phyloP scores from a whole-genome alignment of 2,797 vertebrate genomes.

The Bovichtus variegatus region DNA sequence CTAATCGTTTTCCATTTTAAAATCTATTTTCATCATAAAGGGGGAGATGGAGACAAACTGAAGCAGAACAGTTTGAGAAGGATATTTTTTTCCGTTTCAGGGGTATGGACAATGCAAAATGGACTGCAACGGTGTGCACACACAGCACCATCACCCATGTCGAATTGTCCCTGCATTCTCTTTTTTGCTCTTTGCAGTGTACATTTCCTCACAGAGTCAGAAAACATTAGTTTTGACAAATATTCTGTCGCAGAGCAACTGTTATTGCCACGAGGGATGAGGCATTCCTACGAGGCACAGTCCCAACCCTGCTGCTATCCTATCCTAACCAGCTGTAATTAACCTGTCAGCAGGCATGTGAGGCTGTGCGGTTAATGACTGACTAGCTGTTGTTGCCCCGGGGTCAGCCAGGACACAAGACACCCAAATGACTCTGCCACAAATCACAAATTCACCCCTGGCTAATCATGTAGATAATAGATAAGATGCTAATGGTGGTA shows the following conservation, averaged over 20 bases:
- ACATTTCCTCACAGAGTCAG: constrained; percentile 22
- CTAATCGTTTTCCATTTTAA: constrained; percentile 12
- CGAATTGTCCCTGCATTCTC: background rate
- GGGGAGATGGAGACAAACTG: background rate
- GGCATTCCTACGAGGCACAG: background rate
- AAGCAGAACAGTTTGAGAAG: background rate
- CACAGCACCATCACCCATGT: constrained; percentile 15
- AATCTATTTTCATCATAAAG: constrained; percentile 13
- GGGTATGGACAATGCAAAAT: constrained; percentile 9
- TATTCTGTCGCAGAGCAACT: constrained; percentile 36
- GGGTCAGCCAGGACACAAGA: constrained; percentile 71
- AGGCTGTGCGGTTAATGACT: constrained; percentile 72
- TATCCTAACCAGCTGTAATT: constrained; percentile 76
- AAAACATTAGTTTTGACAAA: constrained; percentile 43
- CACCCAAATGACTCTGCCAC: constrained; percentile 70
- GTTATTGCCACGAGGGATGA: constrained; percentile 29
- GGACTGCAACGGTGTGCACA: background rate
- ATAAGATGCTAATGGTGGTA: constrained; percentile 66
- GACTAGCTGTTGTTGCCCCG: constrained; percentile 69
- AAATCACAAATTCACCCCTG: constrained; percentile 74
- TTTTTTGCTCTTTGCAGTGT: constrained; percentile 1
- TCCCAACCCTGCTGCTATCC: constrained; percentile 62
- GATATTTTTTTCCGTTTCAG: background rate
- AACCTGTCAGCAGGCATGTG: constrained; percentile 73
- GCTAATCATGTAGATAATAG: constrained; percentile 76